These are phyloP conservation scores for Bovichtus variegatus DNA, from an alignment of 2,797 vertebrate species.

Conservation along the genomic window DNA sequence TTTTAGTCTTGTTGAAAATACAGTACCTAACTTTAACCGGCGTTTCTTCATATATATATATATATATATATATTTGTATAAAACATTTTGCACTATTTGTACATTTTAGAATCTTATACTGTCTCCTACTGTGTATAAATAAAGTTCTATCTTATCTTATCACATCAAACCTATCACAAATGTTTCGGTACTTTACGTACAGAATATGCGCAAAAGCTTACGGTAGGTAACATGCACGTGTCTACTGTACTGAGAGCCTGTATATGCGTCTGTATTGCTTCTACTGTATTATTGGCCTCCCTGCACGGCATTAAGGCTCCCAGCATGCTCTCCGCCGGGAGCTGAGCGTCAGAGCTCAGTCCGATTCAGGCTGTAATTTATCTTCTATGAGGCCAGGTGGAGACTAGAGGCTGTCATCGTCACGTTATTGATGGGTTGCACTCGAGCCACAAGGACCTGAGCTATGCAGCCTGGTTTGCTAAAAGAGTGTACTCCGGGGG, in stretches of 20 bases:
- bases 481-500: constrained; percentile 4
- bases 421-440: constrained; percentile 61
- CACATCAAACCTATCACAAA: neutral
- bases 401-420: constrained; percentile 66
- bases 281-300: constrained; percentile 22
- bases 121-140: too few species aligned
- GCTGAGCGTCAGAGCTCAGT: constrained; percentile 26
- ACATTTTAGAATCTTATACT: too few species aligned
- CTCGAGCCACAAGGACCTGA: constrained; percentile 14
- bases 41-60: too few species aligned
- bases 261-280: neutral
- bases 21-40: neutral
- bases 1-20: neutral
- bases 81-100: too few species aligned
- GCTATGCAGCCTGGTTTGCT: neutral
- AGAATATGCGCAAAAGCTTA: neutral
- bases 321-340: constrained; percentile 9
- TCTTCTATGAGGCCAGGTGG: constrained; percentile 57
- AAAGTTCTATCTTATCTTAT: too few species aligned
- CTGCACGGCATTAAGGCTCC: constrained; percentile 26
- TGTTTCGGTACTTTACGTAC: neutral
- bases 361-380: constrained; percentile 63
- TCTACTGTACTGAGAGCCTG: constrained; percentile 17
- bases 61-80: too few species aligned
- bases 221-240: neutral